Evolutionary conservation across 2,888 invertebrate genomes (phyloP), one percentile per base, ranked within the genome.

Genomic region (Steromphala cineraria): DNA sequence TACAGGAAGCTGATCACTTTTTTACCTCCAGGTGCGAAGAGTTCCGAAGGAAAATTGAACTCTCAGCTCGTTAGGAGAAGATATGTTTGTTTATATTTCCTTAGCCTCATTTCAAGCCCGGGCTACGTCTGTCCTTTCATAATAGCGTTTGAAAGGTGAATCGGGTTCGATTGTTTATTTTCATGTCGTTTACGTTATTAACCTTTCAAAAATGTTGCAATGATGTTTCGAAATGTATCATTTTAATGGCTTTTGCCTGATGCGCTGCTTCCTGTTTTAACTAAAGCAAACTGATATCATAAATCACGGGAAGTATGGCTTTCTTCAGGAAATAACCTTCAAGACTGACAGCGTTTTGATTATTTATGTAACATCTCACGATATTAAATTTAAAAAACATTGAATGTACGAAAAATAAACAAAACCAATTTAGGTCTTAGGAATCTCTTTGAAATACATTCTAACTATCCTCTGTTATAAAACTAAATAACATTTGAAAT

Each of bases 11-110:
- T 28, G 46, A 17, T 62, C 15, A 10, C 15, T 62, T 62, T 62
- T 62, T 62, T 62, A 62, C 62, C 62, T 62, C 62, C 62, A 62
- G 62, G 62, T 62, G 62, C 24, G 62, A 62, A 62, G 62, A 62
- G 21, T 28, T 28, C 62, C 28, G 15, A 24, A 31, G 24, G 15
- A 10, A 62, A 62, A 62, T 62, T 62, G 62, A 62, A 62, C 28
- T 62, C 62, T 28, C 10, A 15, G 62, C 62, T 62, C 62, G 62
- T 62, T 62, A 62, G 62, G 28, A 62, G 62, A 24, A 2, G 15
- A 28, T 13, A 24, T 62, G 62, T 62, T 62, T 62, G 62, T 62
- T 62, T 62, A 62, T 62, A 31, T 21, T 62, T 24, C 15, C 10
- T 17, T 28, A 28, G 24, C 24, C 15, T 28, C 62, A 62, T 62